Conservation (phyloP, 2,888 invertebrate species). For the Xanthorhoe designata region DNA sequence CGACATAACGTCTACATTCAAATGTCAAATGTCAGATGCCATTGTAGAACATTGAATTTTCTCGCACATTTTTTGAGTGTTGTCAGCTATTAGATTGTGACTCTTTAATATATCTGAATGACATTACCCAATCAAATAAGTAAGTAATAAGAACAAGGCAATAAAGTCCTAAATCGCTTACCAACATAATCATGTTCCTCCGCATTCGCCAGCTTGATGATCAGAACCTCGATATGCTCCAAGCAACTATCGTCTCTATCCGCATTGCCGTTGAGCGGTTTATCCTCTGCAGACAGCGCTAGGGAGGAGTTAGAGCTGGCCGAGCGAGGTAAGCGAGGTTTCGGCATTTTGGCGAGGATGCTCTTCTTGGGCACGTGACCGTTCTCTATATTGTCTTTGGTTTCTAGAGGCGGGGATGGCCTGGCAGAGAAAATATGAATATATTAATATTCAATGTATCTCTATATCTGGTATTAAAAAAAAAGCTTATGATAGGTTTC, state of each 20-base stretch:
- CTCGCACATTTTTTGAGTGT: too few relatives aligned
- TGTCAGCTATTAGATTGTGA: too few relatives aligned
- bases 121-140: too few relatives aligned
- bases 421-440: slow-evolving; percentile 48
- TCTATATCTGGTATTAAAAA: too few relatives aligned
- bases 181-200: slow-evolving; percentile 79
- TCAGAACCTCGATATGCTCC: slow-evolving; percentile 70
- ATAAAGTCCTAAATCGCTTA: slow-evolving; percentile 51
- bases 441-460: too few relatives aligned
- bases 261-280: slow-evolving; percentile 51
- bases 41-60: too few relatives aligned
- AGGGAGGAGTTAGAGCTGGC: slow-evolving; percentile 61
- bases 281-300: slow-evolving; percentile 55
- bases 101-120: too few relatives aligned
- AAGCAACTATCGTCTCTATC: slow-evolving; percentile 51
- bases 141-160: neutral
- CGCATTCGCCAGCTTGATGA: slow-evolving; percentile 73
- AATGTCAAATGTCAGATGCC: too few relatives aligned
- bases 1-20: too few relatives aligned
- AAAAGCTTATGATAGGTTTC: too few relatives aligned
- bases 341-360: slow-evolving; percentile 72
- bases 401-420: slow-evolving; percentile 59
- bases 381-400: slow-evolving; percentile 66
- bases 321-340: slow-evolving; percentile 68
- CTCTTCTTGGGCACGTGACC: slow-evolving; percentile 63